Evolutionary conservation across 35 echinoderm and acorn worm species (phyloP).

Genomic region (Heliocidaris erythrogramma): DNA sequence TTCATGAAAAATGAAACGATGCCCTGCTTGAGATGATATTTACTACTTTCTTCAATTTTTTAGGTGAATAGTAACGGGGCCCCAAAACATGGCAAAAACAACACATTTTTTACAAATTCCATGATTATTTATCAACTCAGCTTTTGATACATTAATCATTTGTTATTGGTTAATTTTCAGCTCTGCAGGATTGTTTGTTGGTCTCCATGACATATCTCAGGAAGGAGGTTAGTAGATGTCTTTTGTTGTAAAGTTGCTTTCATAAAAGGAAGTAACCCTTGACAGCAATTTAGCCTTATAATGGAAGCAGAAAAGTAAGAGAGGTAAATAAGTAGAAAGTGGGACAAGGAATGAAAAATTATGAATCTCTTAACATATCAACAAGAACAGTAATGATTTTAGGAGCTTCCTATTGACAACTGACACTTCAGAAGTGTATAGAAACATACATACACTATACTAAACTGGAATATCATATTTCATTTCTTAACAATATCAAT

Average conservation of each 20-base stretch:
- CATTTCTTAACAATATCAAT: background rate
- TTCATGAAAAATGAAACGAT: too few relatives aligned
- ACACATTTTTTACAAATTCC: background rate
- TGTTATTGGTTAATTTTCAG: background rate
- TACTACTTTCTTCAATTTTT: too few relatives aligned
- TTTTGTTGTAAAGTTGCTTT: background rate
- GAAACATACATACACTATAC: too few relatives aligned
- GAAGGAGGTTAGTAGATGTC: slow-evolving; percentile 77
- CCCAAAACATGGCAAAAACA: too few relatives aligned
- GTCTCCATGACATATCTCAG: slow-evolving; percentile 62
- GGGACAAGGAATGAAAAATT: background rate
- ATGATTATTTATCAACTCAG: background rate
- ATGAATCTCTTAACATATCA: background rate
- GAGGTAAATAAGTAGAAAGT: too few relatives aligned
- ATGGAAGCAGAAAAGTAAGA: too few relatives aligned
- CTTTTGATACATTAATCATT: background rate
- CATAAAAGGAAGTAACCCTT: background rate
- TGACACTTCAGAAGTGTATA: too few relatives aligned
- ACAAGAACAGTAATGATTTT: background rate
- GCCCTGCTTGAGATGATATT: too few relatives aligned
- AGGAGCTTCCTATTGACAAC: too few relatives aligned
- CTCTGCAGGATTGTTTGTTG: slow-evolving; percentile 70
- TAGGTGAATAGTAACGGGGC: too few relatives aligned
- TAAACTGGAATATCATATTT: background rate
- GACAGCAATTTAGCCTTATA: too few relatives aligned